Conservation (phyloP, 2,797 vertebrate species). For the Cossypha dichroa region DNA sequence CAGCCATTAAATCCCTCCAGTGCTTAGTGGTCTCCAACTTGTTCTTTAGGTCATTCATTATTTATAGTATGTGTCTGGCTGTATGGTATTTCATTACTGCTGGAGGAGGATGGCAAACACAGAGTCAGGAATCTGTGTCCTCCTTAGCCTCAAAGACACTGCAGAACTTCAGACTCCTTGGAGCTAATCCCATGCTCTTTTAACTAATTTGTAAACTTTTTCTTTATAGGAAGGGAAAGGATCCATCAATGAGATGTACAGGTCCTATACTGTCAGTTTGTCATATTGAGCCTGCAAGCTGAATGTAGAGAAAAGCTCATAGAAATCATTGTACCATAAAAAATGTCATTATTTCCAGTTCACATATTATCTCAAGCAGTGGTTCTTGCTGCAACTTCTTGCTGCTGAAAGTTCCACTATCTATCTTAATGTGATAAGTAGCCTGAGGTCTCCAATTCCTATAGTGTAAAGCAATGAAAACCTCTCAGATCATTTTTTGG, state of each 20-base stretch:
- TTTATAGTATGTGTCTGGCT: background rate
- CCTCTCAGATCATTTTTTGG: background rate
- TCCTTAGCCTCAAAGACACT: background rate
- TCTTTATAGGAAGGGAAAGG: background rate
- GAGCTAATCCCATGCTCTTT: background rate
- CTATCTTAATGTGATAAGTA: background rate
- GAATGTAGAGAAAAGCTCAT: background rate
- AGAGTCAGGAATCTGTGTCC: background rate
- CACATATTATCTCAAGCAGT: background rate
- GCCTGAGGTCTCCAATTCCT: background rate
- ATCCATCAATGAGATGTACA: background rate
- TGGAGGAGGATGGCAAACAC: background rate
- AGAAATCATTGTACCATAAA: background rate
- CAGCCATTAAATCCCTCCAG: background rate
- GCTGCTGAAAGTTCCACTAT: background rate
- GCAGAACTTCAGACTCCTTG: background rate
- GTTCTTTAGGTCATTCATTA: slow-evolving; percentile 11
- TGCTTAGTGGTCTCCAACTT: background rate
- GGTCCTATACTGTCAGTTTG: background rate
- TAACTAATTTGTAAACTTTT: background rate
- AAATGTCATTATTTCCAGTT: background rate
- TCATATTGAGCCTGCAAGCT: background rate
- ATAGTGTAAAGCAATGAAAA: background rate
- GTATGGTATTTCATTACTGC: background rate
- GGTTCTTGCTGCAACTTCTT: background rate